phyloP scores from a whole-genome alignment of 1,140 invertebrate genomes.

The Zaprionus inermis region DNA sequence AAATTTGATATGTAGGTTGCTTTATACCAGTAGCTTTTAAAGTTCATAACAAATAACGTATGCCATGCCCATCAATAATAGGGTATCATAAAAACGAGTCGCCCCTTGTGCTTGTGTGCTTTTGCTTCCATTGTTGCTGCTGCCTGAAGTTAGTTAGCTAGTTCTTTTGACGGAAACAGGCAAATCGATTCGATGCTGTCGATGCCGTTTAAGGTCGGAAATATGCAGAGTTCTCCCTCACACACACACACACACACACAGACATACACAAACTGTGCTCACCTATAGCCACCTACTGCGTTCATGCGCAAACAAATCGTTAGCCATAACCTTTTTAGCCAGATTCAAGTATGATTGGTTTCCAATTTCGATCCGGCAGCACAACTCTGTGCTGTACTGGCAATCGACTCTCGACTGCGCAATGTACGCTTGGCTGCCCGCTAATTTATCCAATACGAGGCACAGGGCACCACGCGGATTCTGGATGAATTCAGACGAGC shows the following conservation, averaged over 20 bases:
- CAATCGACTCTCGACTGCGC: conserved; percentile 32
- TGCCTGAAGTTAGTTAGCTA: not conserved
- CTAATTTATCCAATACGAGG: conserved; percentile 34
- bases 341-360: conserved; percentile 11
- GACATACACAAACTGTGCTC: not conserved
- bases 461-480: conserved; percentile 11
- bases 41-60: not conserved
- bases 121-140: not conserved
- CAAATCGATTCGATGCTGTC: not conserved
- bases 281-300: not conserved
- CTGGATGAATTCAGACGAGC: conserved; percentile 32
- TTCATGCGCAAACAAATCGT: not conserved
- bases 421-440: conserved; percentile 30
- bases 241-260: not conserved
- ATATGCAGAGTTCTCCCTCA: not conserved
- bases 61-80: not conserved
- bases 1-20: not conserved
- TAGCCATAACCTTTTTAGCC: conserved; percentile 6
- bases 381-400: not conserved
- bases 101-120: not conserved
- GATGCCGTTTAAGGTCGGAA: not conserved
- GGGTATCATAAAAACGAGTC: not conserved
- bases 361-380: conserved; percentile 16
- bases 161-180: not conserved
- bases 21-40: not conserved